These are phyloP conservation scores for Exaiptasia diaphana DNA, from an alignment of 64 coral and sea anemone species.

Conservation along the genomic window DNA sequence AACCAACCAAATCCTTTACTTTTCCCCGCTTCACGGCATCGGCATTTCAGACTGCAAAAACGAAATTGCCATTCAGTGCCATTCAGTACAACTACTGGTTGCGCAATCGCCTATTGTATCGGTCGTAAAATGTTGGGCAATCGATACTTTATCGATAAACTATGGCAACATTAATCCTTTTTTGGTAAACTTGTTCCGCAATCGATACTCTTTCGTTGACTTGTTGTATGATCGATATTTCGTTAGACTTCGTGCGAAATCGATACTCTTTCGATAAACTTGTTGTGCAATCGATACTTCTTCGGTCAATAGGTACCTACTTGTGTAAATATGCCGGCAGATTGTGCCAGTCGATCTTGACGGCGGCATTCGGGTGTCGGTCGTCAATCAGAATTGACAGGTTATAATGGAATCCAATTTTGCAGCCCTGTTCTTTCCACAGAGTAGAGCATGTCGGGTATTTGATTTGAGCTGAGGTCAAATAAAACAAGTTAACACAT, in stretches of 20 bases:
- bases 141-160: background rate
- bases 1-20: background rate
- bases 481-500: background rate
- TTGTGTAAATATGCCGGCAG: background rate
- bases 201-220: background rate
- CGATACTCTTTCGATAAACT: background rate
- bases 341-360: background rate
- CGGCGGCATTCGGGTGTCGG: background rate
- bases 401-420: background rate
- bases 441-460: background rate
- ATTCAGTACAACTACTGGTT: background rate
- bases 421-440: background rate
- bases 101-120: background rate
- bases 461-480: background rate
- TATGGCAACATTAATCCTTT: background rate
- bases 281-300: background rate
- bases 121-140: background rate
- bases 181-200: background rate
- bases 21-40: slow-evolving; percentile 1
- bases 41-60: slow-evolving; percentile 35
- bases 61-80: background rate
- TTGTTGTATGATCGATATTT: background rate
- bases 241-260: background rate
- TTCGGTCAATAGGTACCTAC: background rate
- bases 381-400: background rate